Evolutionary conservation across 2,113 vertebrate genomes (phyloP), one percentile per base, ranked within the genome.

Genomic region (Callospermophilus lateralis): DNA sequence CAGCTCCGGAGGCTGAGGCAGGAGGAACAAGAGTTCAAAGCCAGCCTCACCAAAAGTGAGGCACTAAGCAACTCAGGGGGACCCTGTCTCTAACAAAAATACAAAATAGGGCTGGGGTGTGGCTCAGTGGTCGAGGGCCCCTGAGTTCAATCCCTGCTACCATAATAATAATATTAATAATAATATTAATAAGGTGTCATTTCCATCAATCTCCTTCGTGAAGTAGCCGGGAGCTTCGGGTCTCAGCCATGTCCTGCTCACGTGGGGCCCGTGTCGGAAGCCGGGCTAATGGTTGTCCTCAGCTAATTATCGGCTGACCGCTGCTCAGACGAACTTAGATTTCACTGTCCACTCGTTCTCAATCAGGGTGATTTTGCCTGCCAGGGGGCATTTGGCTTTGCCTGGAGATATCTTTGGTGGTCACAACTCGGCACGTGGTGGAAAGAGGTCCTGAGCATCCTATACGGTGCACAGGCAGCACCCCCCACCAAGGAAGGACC

Each of bases 401-500:
- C 70, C 17, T 24, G 12, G 70, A 48, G 51, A 55, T 20, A 7
- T 68, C 45, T 88, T 51, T 37, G 78, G 76, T 16, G 20, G 34
- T 92, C 45, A 83, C 8, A 45, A 11, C 51, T 63, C 17, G 73
- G 77, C 51, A 39, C 53, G 72, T 24, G 6, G 55, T 37, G 17
- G 37, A 39, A 30, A 34, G 61, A 70, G 53, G 10, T 4, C 8
- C 72, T 77, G 13, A 48, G 8, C 17, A 76, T 12, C 24, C 22
- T 32, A 0, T 32, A 0, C 7, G 19, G 1, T 12, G 34, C n/a
- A 20, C 2, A 3, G 16, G 24, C 5, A 77, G 61, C 13, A 12
- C 30, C 28, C 7, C 10, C 8, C 30, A 8, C 48, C 22, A 16
- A 7, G 39, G 48, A 42, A 53, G 79, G 80, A 11, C 16, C 12